Conservation (phyloP, 2,113 vertebrate species). For the Galbula dea region DNA sequence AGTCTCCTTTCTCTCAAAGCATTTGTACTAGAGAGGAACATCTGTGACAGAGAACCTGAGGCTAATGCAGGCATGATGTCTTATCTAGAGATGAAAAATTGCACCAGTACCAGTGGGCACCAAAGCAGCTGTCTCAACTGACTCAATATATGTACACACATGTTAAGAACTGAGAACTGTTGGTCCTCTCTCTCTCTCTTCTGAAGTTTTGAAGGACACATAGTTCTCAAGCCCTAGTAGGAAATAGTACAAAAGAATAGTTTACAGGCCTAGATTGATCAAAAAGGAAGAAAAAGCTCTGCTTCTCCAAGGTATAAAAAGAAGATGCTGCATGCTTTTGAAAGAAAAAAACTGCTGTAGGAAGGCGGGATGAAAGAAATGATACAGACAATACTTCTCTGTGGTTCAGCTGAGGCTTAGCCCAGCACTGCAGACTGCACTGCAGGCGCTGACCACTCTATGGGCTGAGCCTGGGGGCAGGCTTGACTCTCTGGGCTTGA, state of each 20-base stretch:
- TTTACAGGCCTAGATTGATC: neutral
- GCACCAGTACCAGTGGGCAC: fast-evolving
- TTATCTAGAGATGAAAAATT: neutral
- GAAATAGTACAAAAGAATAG: neutral
- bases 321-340: neutral
- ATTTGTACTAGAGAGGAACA: neutral
- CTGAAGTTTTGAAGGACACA: neutral
- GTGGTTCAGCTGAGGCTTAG: neutral
- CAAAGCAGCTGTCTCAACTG: neutral
- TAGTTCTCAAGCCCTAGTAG: neutral
- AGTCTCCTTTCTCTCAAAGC: neutral
- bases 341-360: neutral
- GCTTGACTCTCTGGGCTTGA: neutral
- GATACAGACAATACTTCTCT: fast-evolving
- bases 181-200: neutral
- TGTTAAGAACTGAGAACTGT: neutral
- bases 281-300: neutral
- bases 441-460: neutral
- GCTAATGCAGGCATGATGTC: neutral
- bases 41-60: neutral
- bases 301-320: neutral
- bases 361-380: neutral
- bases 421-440: neutral
- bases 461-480: neutral
- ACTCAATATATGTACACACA: neutral